These are phyloP conservation scores for Leptinotarsa lineolata DNA, from an alignment of 1,140 invertebrate species.

Conservation along the genomic window DNA sequence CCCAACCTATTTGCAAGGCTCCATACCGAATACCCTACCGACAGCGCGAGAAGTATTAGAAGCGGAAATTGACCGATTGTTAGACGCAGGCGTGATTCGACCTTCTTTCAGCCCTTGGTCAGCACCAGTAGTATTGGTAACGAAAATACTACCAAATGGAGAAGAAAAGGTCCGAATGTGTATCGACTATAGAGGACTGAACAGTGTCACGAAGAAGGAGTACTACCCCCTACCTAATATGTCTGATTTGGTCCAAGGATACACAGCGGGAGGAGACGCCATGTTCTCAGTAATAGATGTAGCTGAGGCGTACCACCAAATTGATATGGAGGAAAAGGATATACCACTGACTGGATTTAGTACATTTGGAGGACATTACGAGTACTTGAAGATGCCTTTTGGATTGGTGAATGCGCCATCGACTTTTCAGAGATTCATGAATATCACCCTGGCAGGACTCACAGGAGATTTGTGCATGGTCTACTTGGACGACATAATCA, in stretches of 20 bases:
- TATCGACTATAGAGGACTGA: conserved; percentile 23
- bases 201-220: conserved; percentile 23
- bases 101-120: conserved; percentile 20
- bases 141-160: conserved; percentile 18
- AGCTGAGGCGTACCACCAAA: conserved; percentile 25
- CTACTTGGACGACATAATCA: conserved; percentile 24
- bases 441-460: conserved; percentile 13
- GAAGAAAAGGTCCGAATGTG: conserved; percentile 21
- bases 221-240: conserved; percentile 25
- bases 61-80: conserved; percentile 1
- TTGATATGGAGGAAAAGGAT: conserved; percentile 10
- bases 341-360: conserved; percentile 24
- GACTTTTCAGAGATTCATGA: conserved; percentile 28
- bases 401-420: conserved; percentile 22
- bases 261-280: neutral
- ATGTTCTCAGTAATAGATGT: conserved; percentile 19
- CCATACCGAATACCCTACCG: neutral
- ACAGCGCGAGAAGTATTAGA: neutral
- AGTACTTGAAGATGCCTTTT: conserved; percentile 25
- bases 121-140: conserved; percentile 21
- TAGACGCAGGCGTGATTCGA: conserved; percentile 12
- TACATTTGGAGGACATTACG: conserved; percentile 23
- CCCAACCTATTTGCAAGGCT: neutral
- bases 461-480: conserved; percentile 18
- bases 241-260: neutral